Percentiles rank a stretch among this genome's conserved stretches.
These are phyloP conservation scores for Pyrrhosoma nymphula DNA, from an alignment of 2,888 invertebrate genomes.

Conservation along the genomic window DNA sequence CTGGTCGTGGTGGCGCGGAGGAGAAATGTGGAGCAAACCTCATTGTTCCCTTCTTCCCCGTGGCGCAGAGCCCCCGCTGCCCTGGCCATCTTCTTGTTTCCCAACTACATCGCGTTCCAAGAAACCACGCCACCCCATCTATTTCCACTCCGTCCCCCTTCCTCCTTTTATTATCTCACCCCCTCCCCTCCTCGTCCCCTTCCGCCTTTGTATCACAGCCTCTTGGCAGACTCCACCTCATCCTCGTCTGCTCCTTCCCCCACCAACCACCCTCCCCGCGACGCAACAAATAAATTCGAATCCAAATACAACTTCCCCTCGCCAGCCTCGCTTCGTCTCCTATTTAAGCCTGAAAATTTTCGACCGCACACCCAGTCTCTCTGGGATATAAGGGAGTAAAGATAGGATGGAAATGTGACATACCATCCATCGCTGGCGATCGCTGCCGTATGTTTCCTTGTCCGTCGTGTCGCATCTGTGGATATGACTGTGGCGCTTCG, in stretches of 20 bases:
- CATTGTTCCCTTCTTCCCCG: neutral
- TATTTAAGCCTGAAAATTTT: neutral
- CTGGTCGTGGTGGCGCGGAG: neutral
- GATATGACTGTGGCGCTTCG: too few relatives aligned
- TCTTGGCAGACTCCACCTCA: neutral
- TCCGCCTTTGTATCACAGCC: neutral
- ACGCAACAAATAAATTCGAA: slow-evolving; percentile 2
- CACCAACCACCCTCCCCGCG: neutral
- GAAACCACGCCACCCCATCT: slow-evolving; percentile 1
- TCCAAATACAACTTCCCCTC: neutral
- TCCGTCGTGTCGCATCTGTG: too few relatives aligned
- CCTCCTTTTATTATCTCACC: neutral
- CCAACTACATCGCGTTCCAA: slow-evolving; percentile 1
- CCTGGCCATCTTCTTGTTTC: neutral
- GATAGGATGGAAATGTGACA: too few relatives aligned
- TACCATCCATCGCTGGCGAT: too few relatives aligned
- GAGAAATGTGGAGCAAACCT: neutral
- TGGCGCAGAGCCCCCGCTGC: neutral
- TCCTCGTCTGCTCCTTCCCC: neutral
- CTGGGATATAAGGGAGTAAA: too few relatives aligned
- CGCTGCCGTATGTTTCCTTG: too few relatives aligned
- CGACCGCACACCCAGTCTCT: neutral
- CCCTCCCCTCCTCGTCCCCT: neutral
- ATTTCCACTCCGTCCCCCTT: neutral
- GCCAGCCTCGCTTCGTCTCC: neutral